These are phyloP conservation scores for Pangasius larnaudii DNA, from an alignment of 2,797 vertebrate genomes.

Conservation along the genomic window DNA sequence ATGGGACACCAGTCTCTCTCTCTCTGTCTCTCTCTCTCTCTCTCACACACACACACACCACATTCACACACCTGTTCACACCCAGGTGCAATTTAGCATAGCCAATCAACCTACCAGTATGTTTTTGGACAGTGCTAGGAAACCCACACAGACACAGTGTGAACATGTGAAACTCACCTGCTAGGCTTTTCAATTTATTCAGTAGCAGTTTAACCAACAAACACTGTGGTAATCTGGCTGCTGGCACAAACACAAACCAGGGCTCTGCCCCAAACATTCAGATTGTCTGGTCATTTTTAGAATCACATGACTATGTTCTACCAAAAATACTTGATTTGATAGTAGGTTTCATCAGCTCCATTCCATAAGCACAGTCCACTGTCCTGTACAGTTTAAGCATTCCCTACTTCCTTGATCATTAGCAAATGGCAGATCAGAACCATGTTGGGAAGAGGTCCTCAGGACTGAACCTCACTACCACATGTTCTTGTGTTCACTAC, in stretches of 20 bases:
- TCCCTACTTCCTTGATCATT: background rate
- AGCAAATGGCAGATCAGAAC: background rate
- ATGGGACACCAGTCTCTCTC: background rate
- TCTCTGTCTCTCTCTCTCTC: no score
- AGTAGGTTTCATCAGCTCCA: background rate
- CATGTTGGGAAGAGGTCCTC: background rate
- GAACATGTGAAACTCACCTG: background rate
- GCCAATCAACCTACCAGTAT: background rate
- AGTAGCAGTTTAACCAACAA: background rate
- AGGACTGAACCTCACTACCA: background rate
- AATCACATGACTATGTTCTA: background rate
- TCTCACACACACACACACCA: no score
- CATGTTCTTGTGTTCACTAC: background rate
- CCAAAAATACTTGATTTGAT: background rate
- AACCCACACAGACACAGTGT: background rate
- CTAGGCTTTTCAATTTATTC: background rate
- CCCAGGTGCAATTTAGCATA: background rate
- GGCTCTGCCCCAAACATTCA: background rate
- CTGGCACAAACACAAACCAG: background rate
- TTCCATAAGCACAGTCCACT: background rate
- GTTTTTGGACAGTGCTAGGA: background rate
- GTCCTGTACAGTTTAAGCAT: background rate
- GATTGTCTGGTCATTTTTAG: background rate
- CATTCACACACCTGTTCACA: background rate
- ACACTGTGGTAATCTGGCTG: background rate